phyloP scores from a whole-genome alignment of 2,888 invertebrate species.

The Meiosimyza platycephala region DNA sequence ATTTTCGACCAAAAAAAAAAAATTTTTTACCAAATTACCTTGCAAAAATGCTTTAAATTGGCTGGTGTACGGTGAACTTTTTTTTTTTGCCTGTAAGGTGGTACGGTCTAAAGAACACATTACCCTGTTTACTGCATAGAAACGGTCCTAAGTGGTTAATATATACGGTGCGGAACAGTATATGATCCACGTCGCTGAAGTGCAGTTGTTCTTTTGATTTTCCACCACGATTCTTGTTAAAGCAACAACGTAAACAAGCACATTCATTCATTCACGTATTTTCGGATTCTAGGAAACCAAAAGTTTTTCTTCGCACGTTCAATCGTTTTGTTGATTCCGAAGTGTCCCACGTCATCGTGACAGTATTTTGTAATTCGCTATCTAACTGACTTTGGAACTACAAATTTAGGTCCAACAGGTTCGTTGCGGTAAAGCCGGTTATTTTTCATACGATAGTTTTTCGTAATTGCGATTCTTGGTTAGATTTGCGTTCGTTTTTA shows the following conservation, averaged over 20 bases:
- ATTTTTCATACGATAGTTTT: slow-evolving; percentile 35
- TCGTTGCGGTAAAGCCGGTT: slow-evolving; percentile 33
- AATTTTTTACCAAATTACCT: no score
- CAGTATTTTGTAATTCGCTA: slow-evolving; percentile 40
- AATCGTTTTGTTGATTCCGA: slow-evolving; percentile 43
- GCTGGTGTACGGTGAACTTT: no score
- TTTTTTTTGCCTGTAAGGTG: no score
- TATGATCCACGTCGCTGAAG: slow-evolving; percentile 29
- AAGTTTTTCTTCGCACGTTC: slow-evolving; percentile 35
- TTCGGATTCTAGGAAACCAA: slow-evolving; percentile 45
- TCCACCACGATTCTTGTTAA: slow-evolving; percentile 31
- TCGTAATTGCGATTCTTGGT: slow-evolving; percentile 36
- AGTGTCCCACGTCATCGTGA: slow-evolving; percentile 45
- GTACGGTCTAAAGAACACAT: no score
- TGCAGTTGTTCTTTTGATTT: slow-evolving; percentile 38
- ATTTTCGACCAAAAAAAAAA: no score
- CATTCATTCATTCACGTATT: slow-evolving; percentile 40
- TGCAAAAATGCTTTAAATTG: no score
- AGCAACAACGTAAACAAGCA: slow-evolving; percentile 40
- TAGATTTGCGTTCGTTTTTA: slow-evolving; percentile 10
- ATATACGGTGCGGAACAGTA: slow-evolving; percentile 41
- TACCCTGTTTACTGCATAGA: not conserved
- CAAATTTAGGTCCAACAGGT: slow-evolving; percentile 25
- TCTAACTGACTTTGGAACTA: slow-evolving; percentile 40
- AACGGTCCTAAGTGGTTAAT: slow-evolving; percentile 39